Evolutionary conservation across 1,140 invertebrate species (phyloP), one percentile per base, ranked within the genome.

Genomic region (Eriocheir sinensis): DNA sequence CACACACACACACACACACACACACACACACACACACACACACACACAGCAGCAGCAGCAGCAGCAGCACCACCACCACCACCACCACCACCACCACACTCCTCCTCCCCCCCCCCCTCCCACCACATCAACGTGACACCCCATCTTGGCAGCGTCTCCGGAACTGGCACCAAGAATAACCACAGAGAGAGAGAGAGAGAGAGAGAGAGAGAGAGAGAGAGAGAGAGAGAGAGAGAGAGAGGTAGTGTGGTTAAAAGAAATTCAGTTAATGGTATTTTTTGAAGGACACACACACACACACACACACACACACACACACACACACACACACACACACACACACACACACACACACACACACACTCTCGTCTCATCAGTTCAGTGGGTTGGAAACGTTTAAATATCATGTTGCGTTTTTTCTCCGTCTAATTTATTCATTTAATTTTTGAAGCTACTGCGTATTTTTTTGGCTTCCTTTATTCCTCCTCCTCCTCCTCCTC

Each of bases 221-320:
- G 89, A 91, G 89, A 91, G 53, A 79, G 89, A 91, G 89, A 36
- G 89, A 60, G 53, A 36, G 48, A 72, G 44, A 91, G 89, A 91
- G 53, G 3, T 17, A 72, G 88, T 0, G 41, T 30, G 38, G 21
- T 12, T n/a, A 30, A 12, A 3, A n/a, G 36, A 89, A n/a, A 44
- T 41, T 40, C 36, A n/a, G 60, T 21, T 72, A n/a, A 0, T 72
- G 60, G n/a, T 12, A 72, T 21, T 12, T 41, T 86, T 6, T 6
- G 83, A 36, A n/a, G 21, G 30, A 27, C 83, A 86, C 15, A 27
- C 30, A 86, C 83, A 86, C 83, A 83, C 80, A 83, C 80, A 72
- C 60, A 72, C 60, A 72, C 60, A 83, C 80, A 83, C 80, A 83
- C 80, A 83, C 80, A 83, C 80, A 83, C 80, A 83, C 80, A 83